Evolutionary conservation across 2,113 vertebrate genomes (phyloP), one percentile per base, ranked within the genome.

Genomic region (Tylochromis polylepis): DNA sequence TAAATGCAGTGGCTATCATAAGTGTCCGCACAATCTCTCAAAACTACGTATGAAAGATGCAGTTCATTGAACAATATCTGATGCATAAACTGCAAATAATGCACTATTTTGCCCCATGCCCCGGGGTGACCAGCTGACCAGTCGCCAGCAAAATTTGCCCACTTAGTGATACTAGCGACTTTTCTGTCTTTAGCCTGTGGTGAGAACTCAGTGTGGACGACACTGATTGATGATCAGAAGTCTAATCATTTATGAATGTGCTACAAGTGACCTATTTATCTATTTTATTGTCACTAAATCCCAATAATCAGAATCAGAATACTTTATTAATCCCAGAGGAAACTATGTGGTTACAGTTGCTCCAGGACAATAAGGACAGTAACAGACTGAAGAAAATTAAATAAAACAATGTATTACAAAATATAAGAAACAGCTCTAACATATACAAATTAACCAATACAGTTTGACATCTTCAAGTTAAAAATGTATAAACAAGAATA

Each of bases 61-160:
- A 22, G 36, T 43, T 43, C 43, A 70, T 14, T 41, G 65, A 24
- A 43, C 2, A 5, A 41, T 22, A 43, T 70, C 15, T 70, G n/a
- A 67, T 41, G 12, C 62, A 67, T 67, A 15, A 38, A 65, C 60
- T 65, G 6, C 18, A 65, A 65, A 70, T 70, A 10, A 70, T 22
- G n/a, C 20, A 41, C 6, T 14, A 41, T 15, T 41, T 65, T 22
- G 4, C 34, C 11, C n/a, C 36, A 70, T 24, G n/a, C 41, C 62
- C 18, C 0, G n/a, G 36, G 6, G n/a, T 8, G 43, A 3, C 0
- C 0, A 70, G 12, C 12, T 43, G 38, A 70, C 3, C n/a, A 10
- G 38, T 43, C 65, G 0, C 38, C 12, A 16, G n/a, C n/a, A 43
- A 43, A 70, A 70, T 70, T 0, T 70, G 36, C 9, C n/a, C 3